phyloP scores from a whole-genome alignment of 1,140 invertebrate species.

The Philotrypesis tridentata region DNA sequence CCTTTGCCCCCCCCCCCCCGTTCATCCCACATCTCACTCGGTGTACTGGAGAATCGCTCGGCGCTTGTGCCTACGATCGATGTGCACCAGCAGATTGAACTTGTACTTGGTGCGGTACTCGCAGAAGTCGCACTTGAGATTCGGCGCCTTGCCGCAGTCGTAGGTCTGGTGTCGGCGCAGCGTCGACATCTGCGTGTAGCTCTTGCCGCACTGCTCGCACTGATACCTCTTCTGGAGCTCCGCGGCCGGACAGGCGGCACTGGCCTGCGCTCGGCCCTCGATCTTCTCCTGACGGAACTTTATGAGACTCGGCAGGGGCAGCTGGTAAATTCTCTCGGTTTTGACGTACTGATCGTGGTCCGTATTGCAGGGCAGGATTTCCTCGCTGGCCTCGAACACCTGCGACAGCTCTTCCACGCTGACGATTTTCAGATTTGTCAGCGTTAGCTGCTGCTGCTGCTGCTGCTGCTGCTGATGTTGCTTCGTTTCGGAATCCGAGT shows the following conservation, averaged over 20 bases:
- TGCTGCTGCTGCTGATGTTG: too few species aligned
- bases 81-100: constrained; percentile 47
- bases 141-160: background rate
- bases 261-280: background rate
- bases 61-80: background rate
- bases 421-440: background rate
- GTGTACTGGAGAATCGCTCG: background rate
- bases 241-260: too few species aligned
- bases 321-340: background rate
- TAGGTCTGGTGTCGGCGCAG: background rate
- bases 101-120: constrained; percentile 53
- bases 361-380: background rate
- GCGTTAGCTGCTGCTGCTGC: background rate
- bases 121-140: constrained; percentile 59
- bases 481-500: background rate
- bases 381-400: background rate
- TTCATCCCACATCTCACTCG: too few species aligned
- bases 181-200: background rate
- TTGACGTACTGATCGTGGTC: background rate
- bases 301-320: background rate
- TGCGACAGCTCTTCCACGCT: background rate
- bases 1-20: too few species aligned
- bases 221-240: background rate
- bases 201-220: constrained; percentile 9
- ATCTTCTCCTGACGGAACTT: background rate